Conservation (phyloP, 2,797 vertebrate species). For the Heteromormyrus szaboi region DNA sequence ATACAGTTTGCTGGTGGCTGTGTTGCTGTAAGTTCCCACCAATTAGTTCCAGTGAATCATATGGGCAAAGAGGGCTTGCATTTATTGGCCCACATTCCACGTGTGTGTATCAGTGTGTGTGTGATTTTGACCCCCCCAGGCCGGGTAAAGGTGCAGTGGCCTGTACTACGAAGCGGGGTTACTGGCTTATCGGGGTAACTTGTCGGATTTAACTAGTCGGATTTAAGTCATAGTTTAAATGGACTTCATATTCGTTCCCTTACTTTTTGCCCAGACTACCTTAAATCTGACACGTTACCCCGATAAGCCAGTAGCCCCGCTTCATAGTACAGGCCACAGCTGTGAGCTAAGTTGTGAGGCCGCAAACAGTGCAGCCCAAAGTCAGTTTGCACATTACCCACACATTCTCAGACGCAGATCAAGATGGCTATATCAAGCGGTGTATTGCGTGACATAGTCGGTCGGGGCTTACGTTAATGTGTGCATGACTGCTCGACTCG, state of each 20-base stretch:
- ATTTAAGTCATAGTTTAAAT: too few relatives aligned
- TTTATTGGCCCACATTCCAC: not conserved
- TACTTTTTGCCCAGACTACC: too few relatives aligned
- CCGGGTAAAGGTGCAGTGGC: not conserved
- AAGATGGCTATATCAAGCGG: slow-evolving; percentile 15
- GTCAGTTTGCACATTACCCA: slow-evolving; percentile 3
- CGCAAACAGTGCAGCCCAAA: not conserved
- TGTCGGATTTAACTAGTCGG: too few relatives aligned
- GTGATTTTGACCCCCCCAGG: not conserved
- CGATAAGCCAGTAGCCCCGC: too few relatives aligned
- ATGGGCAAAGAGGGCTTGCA: not conserved
- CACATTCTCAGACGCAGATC: slow-evolving; percentile 21
- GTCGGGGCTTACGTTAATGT: not conserved
- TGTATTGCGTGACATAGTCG: too few relatives aligned
- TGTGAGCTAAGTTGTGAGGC: not conserved
- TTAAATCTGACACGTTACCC: too few relatives aligned
- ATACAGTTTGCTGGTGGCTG: not conserved
- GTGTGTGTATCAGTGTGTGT: not conserved
- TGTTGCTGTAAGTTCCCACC: not conserved
- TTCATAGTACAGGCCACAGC: too few relatives aligned
- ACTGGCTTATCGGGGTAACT: too few relatives aligned
- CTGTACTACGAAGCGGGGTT: too few relatives aligned
- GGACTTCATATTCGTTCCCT: too few relatives aligned
- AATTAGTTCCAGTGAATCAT: not conserved
- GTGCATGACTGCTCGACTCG: not conserved